phyloP scores from a whole-genome alignment of 2,888 invertebrate genomes.

The Eupelmus urozonus region DNA sequence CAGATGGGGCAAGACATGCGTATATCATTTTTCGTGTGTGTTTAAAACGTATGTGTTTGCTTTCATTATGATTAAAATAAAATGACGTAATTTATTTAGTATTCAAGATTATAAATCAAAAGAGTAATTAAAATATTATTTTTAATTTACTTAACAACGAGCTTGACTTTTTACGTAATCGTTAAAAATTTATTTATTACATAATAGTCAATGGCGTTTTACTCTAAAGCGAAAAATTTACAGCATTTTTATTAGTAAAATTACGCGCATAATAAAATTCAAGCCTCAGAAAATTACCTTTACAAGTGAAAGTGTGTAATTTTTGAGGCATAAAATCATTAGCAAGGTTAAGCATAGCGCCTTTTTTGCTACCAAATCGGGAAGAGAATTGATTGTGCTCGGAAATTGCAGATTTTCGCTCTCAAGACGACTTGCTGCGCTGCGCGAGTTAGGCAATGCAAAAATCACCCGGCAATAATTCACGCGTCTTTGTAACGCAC shows the following conservation, averaged over 20 bases:
- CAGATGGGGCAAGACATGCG: too few species aligned
- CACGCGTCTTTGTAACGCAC: conserved; percentile 13
- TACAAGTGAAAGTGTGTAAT: conserved; percentile 16
- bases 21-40: too few species aligned
- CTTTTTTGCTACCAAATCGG: conserved; percentile 16
- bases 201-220: not conserved
- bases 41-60: too few species aligned
- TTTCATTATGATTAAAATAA: too few species aligned
- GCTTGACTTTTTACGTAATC: not conserved
- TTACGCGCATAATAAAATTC: not conserved
- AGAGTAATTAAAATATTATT: not conserved
- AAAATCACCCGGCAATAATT: conserved; percentile 16
- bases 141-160: not conserved
- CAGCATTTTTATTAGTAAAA: not conserved
- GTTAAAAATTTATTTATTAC: not conserved
- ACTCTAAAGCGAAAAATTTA: not conserved
- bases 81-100: too few species aligned
- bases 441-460: conserved; percentile 17
- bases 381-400: conserved; percentile 9
- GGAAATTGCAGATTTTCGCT: conserved; percentile 13
- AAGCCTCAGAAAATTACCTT: not conserved
- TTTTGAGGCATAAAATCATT: conserved; percentile 23
- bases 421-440: not conserved
- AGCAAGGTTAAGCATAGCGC: conserved; percentile 11
- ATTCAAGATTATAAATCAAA: too few species aligned